Evolutionary conservation across 1,140 invertebrate species (phyloP).

Genomic region (Hormaphis cornu): DNA sequence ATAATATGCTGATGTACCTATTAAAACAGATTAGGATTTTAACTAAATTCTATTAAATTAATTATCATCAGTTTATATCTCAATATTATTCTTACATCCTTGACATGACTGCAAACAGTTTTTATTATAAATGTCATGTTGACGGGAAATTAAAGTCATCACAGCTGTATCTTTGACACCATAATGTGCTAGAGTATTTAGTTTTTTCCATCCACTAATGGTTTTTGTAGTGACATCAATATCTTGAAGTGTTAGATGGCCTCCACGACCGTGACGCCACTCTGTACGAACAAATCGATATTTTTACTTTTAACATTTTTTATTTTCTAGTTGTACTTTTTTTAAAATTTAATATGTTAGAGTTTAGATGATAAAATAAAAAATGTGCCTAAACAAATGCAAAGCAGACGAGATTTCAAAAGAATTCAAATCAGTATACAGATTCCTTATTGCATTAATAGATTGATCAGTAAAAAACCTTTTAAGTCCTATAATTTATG

Average conservation of each 20-base stretch:
- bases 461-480: no score
- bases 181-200: conserved; percentile 88
- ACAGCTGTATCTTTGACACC: conserved; percentile 89
- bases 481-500: no score
- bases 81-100: conserved; percentile 54
- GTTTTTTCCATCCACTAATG: conserved; percentile 75
- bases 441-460: no score
- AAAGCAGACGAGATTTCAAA: no score
- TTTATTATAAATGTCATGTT: conserved; percentile 67
- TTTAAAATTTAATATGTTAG: background rate
- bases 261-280: conserved; percentile 84
- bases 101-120: conserved; percentile 72
- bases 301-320: conserved; percentile 14
- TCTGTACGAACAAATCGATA: conserved; percentile 47
- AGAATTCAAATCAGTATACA: no score
- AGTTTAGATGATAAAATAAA: background rate
- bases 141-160: conserved; percentile 80
- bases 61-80: background rate
- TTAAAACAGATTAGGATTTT: background rate
- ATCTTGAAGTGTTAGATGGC: conserved; percentile 82
- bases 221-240: conserved; percentile 87
- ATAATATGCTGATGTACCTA: conserved; percentile 18
- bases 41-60: background rate
- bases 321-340: background rate
- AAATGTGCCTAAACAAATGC: no score